Evolutionary conservation across 2,797 vertebrate species (phyloP), one percentile per base, ranked within the genome.

Genomic region (Microctenopoma steveboyesi): DNA sequence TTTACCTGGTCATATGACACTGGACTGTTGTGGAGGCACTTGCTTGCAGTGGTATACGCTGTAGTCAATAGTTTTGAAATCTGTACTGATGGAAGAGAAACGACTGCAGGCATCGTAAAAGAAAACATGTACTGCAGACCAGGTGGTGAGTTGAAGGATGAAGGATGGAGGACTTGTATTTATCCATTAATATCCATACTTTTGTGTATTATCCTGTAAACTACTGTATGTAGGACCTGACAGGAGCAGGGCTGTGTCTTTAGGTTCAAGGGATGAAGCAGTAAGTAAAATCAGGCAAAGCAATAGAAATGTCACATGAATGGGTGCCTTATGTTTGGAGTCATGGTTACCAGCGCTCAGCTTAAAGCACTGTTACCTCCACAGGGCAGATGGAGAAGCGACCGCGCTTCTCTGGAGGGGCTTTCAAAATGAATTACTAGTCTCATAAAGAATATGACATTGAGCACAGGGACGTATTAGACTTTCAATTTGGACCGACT

Each of bases 301-400:
- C 76, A 64, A 72, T 78, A 74, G 72, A 78, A 74, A 74, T 51
- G 62, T 81, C 64, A 70, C 69, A 72, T 57, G 83, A 88, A 72
- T 55, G 86, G 92, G 86, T 91, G 91, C 87, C 91, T 93, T 92
- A 90, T 65, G 79, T 83, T 85, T 65, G 67, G 79, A 85, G 80
- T 75, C 5, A 53, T 43, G 69, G 71, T 74, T 69, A 42, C 62
- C 64, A 30, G 69, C 11, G 37, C 42, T 35, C 33, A 7, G 58
- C 50, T 57, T 27, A 79, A 83, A 72, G 61, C 57, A 62, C 74
- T 59, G 72, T 75, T 62, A 80, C 76, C 79, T 74, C 46, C 40
- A 16, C 1, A 8, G 62, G 68, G 59, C 64, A 70, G 63, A 71
- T n/a, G 65, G n/a, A 69, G 61, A 76, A 37, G 59, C 18, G 43